phyloP scores from a whole-genome alignment of 2,888 invertebrate species.

The Hydrotaea cyrtoneurina region DNA sequence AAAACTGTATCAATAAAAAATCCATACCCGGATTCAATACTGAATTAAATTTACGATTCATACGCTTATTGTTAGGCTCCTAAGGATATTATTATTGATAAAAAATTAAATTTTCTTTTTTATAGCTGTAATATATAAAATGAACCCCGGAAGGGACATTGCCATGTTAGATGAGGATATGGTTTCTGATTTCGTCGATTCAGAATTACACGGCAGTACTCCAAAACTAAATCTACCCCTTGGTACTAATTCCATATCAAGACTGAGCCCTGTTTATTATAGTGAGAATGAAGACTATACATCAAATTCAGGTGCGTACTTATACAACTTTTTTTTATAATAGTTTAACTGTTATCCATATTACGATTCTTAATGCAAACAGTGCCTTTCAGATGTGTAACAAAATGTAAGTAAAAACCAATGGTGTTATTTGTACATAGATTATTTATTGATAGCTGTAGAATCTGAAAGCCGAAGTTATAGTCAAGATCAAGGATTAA shows the following conservation, averaged over 20 bases:
- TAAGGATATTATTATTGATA: too few species aligned
- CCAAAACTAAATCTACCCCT: slow-evolving; percentile 83
- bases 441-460: too few species aligned
- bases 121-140: slow-evolving; percentile 81
- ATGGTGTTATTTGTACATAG: too few species aligned
- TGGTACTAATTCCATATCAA: slow-evolving; percentile 82
- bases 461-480: too few species aligned
- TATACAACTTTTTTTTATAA: neutral
- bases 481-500: too few species aligned
- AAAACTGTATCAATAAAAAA: too few species aligned
- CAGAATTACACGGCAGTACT: slow-evolving; percentile 83
- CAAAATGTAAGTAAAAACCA: slow-evolving; percentile 59
- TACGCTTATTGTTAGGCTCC: too few species aligned
- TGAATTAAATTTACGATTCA: too few species aligned
- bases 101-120: slow-evolving; percentile 2
- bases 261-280: slow-evolving; percentile 84
- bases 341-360: neutral
- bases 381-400: slow-evolving; percentile 82
- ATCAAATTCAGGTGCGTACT: slow-evolving; percentile 83
- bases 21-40: too few species aligned
- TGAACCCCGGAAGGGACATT: slow-evolving; percentile 85
- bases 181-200: slow-evolving; percentile 86
- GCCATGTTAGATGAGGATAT: slow-evolving; percentile 86
- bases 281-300: slow-evolving; percentile 85
- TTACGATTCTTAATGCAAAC: slow-evolving; percentile 26